phyloP scores from a whole-genome alignment of 2,113 vertebrate species.

The Ivindomyrus marchei region DNA sequence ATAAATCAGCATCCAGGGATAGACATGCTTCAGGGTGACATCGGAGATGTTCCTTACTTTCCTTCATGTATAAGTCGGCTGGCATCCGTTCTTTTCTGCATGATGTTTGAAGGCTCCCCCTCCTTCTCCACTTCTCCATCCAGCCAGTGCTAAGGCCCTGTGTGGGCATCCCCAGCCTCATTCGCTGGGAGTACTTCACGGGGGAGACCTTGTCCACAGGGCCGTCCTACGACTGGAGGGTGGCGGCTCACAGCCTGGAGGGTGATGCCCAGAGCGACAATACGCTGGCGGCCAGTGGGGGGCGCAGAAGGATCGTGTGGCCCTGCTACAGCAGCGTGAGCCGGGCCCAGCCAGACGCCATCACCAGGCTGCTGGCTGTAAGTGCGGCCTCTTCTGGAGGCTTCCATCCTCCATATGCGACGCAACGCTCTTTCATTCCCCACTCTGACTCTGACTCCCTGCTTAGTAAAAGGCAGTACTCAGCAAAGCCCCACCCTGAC shows the following conservation, averaged over 20 bases:
- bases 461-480: background rate
- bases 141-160: conserved; percentile 79
- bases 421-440: background rate
- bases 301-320: conserved; percentile 86
- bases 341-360: conserved; percentile 80
- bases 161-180: conserved; percentile 77
- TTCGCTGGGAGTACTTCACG: conserved; percentile 89
- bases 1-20: background rate
- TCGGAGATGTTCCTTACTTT: background rate
- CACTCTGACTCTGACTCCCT: background rate
- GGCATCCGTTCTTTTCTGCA: background rate
- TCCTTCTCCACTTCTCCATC: conserved; percentile 9
- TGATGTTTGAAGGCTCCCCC: background rate
- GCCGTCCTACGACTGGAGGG: conserved; percentile 85
- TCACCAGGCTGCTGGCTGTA: conserved; percentile 85
- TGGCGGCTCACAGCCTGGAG: conserved; percentile 63
- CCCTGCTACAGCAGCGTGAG: conserved; percentile 85
- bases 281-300: conserved; percentile 41
- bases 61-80: background rate
- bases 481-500: background rate
- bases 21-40: background rate
- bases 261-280: conserved; percentile 47
- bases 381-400: conserved; percentile 38
- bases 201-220: conserved; percentile 86
- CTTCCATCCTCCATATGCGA: background rate